Conservation (phyloP, 2,113 vertebrate genomes). For the human (Homo sapiens) region DNA sequence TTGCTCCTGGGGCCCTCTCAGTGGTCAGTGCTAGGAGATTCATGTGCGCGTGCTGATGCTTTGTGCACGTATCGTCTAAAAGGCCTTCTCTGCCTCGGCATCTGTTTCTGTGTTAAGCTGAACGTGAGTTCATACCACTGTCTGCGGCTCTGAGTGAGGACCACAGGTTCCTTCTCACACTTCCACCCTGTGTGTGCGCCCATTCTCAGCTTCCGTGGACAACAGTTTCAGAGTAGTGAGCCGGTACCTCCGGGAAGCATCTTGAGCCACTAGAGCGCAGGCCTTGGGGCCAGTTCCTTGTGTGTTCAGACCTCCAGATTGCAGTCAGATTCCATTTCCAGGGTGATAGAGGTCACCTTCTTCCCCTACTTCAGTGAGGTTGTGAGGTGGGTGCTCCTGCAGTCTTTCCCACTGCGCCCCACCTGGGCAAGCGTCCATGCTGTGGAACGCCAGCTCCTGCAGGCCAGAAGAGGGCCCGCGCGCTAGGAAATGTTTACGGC, state of each 20-base stretch:
- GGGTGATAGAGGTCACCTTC: not conserved
- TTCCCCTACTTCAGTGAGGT: not conserved
- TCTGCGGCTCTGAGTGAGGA: not conserved
- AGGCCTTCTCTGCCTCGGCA: not conserved
- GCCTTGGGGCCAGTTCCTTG: not conserved
- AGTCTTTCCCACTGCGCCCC: not conserved
- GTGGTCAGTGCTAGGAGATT: not conserved
- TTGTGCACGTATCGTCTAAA: not conserved
- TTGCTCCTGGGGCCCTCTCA: too few relatives aligned
- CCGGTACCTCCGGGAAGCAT: not conserved
- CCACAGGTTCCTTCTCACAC: not conserved
- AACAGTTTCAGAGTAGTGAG: not conserved
- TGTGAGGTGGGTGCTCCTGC: not conserved
- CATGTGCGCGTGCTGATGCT: not conserved
- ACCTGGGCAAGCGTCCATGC: too few relatives aligned
- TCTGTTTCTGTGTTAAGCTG: not conserved
- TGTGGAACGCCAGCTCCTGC: not conserved
- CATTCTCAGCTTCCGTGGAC: accelerated
- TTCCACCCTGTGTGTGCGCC: not conserved
- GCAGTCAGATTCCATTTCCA: not conserved
- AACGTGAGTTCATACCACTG: accelerated
- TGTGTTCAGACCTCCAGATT: not conserved
- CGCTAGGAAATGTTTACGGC: not conserved
- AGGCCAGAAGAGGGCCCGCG: not conserved
- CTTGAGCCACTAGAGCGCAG: not conserved